Evolutionary conservation across 2,113 vertebrate genomes (phyloP).

Genomic region (Clarias magur): DNA sequence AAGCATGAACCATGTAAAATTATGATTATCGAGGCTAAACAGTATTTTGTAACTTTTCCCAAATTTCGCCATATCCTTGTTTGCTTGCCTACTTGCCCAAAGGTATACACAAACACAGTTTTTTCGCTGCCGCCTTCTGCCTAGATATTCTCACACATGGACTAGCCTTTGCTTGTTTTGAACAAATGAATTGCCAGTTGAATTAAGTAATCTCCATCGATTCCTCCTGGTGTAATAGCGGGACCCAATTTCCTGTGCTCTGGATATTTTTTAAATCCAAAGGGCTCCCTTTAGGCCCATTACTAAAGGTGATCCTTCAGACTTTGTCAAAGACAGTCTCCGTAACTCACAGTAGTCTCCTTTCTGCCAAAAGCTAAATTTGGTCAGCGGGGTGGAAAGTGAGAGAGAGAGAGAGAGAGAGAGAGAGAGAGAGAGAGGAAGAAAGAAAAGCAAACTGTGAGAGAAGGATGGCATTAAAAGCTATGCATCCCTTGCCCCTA

Average conservation of each 20-base stretch:
- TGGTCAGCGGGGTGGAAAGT: conserved; percentile 57
- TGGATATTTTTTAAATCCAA: conserved; percentile 60
- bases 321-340: conserved; percentile 57
- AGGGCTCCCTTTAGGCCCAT: conserved; percentile 64
- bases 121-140: conserved; percentile 24
- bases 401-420: conserved; percentile 29
- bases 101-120: neutral
- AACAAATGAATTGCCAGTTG: conserved; percentile 63
- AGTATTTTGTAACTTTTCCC: neutral
- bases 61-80: neutral
- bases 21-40: neutral
- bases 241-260: conserved; percentile 64
- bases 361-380: conserved; percentile 60
- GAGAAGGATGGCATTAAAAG: conserved; percentile 64
- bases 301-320: conserved; percentile 66
- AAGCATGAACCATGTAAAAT: neutral
- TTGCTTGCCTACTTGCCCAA: conserved; percentile 7
- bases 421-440: conserved; percentile 34
- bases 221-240: conserved; percentile 60
- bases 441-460: neutral
- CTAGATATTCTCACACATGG: conserved; percentile 45
- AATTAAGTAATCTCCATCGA: conserved; percentile 66
- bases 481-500: conserved; percentile 63
- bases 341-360: conserved; percentile 56
- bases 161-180: conserved; percentile 52